A percentile compares a stretch with the other conserved stretches of the same genome.
These are phyloP conservation scores for Catalaphyllia jardinei DNA, from an alignment of 64 coral and sea anemone genomes.

Conservation along the genomic window DNA sequence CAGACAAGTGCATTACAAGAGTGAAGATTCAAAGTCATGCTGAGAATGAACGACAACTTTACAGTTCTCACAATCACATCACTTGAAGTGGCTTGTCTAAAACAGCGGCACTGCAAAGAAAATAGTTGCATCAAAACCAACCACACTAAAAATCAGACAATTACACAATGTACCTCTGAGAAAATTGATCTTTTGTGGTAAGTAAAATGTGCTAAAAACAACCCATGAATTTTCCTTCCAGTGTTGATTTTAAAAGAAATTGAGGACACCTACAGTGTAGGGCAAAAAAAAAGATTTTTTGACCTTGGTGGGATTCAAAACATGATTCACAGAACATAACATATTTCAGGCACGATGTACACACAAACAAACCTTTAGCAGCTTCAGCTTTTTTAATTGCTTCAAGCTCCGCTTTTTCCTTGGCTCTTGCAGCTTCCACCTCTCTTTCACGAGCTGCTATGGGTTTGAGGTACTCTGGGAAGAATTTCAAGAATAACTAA, in stretches of 20 bases:
- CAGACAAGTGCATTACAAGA: no score
- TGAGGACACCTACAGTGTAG: no score
- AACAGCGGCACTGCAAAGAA: constrained; percentile 15
- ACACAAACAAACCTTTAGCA: constrained; percentile 62
- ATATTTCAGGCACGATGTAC: no score
- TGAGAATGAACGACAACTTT: neutral
- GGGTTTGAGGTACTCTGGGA: constrained; percentile 77
- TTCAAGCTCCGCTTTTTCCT: constrained; percentile 77
- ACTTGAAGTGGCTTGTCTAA: neutral
- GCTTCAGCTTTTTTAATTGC: constrained; percentile 69
- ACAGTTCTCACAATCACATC: neutral
- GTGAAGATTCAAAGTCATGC: neutral
- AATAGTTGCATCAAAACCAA: neutral
- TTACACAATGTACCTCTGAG: neutral
- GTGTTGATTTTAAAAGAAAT: no score
- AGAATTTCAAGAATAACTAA: neutral
- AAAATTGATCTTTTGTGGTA: no score
- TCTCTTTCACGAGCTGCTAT: constrained; percentile 80
- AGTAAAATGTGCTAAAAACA: no score
- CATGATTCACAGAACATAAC: no score
- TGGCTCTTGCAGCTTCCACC: constrained; percentile 74
- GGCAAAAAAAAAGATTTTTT: no score
- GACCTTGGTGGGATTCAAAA: no score
- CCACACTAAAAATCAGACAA: neutral
- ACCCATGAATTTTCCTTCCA: no score